A percentile compares a stretch with the other conserved stretches of the same genome.
Conservation (phyloP, 2,113 vertebrate species). For the Aythya baeri region DNA sequence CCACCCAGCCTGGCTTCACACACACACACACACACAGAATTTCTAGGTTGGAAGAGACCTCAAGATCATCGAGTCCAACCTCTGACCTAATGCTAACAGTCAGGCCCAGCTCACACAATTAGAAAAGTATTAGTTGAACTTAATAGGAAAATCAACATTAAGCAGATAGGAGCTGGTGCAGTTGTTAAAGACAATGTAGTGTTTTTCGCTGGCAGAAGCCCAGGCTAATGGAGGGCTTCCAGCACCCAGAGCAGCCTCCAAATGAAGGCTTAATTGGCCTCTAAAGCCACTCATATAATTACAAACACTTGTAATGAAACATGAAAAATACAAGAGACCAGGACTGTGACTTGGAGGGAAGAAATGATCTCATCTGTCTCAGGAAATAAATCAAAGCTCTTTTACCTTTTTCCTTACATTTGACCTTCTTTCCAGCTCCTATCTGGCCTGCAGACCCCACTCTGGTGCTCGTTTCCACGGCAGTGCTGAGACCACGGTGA, state of each 20-base stretch:
- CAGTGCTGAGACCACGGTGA: not conserved
- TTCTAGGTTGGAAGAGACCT: no score
- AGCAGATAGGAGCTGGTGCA: slow-evolving; percentile 65
- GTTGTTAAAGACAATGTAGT: slow-evolving; percentile 50
- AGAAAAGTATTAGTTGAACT: slow-evolving; percentile 64
- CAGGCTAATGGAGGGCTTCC: slow-evolving; percentile 61
- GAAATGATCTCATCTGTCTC: not conserved
- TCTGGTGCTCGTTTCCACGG: not conserved
- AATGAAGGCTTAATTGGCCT: slow-evolving; percentile 72
- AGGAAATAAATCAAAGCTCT: not conserved
- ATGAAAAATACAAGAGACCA: slow-evolving; percentile 52
- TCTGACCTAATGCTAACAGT: no score
- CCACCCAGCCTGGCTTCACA: slow-evolving; percentile 21
- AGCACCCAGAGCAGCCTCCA: slow-evolving; percentile 35
- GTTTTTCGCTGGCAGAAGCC: slow-evolving; percentile 58
- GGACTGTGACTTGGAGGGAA: not conserved
- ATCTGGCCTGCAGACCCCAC: not conserved
- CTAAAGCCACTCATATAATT: slow-evolving; percentile 67
- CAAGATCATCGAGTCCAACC: no score
- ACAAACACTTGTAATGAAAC: slow-evolving; percentile 72
- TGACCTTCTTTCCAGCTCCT: not conserved
- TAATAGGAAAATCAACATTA: slow-evolving; percentile 70
- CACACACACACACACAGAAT: no score
- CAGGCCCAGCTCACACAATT: slow-evolving; percentile 62
- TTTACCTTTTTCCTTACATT: not conserved